Base-by-base conservation (phyloP, 2,797 vertebrate species). In the Poeciliopsis paucimaculata region DNA sequence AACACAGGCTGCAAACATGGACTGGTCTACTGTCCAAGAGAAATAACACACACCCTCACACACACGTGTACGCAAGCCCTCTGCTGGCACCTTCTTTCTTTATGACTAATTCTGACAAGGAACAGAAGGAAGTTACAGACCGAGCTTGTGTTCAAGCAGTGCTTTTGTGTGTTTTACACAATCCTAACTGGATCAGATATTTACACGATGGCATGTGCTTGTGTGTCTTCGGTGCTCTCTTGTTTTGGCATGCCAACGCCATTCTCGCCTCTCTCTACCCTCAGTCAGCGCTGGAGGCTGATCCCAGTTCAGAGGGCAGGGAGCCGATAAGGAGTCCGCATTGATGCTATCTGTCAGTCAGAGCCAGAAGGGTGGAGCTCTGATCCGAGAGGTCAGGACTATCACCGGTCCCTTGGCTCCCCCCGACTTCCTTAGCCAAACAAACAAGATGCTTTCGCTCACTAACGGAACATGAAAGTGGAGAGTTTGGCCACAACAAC, bases 261-360 rank as follows among this genome's bases (percentile, higher is more conserved):
- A 53, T 70, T 53, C 5, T 68, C 83, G 51, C 71, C 36, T 68
- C 75, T 75, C 49, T 74, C 34, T 62, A 62, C 16, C 15, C 6
- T 83, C 74, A 82, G 74, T 28, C 74, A 82, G 71, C 23, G 82
- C 89, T 88, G 72, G 82, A 88, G 90, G 82, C 82, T 85, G 87
- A 90, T 87, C 88, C 83, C 80, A 88, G 88, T 90, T 89, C 88
- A 89, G 91, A 89, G 90, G 86, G 82, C 90, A 90, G 82, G 87
- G 90, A 81, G 64, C 89, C 91, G 95, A 96, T 96, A 95, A 95
- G 90, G 86, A 89, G 84, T 70, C 73, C 73, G 89, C 72, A 88
- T 90, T 92, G 95, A 95, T 96, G 92, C 87, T 95, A 96, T 95
- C 95, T 94, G 93, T 94, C 94, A 92, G 85, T 95, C 93, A 94